Percentiles rank a stretch among this genome's conserved stretches.
phyloP scores from a whole-genome alignment of 2,797 vertebrate genomes.

The Gambelia wislizenii region DNA sequence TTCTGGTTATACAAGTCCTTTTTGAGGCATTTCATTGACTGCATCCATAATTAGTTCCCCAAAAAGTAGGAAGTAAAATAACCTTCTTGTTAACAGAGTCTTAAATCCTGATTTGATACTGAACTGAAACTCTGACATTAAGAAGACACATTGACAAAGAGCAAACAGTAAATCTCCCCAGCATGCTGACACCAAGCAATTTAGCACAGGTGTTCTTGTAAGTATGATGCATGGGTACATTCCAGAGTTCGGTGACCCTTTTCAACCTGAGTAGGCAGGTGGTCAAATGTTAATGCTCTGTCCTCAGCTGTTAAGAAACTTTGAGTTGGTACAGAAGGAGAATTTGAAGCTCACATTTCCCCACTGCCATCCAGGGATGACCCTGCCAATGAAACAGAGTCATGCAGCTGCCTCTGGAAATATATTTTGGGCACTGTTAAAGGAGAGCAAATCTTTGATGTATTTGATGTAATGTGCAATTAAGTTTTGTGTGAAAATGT shows the following conservation, averaged over 20 bases:
- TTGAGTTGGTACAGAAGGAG: fast-evolving
- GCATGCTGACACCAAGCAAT: not conserved
- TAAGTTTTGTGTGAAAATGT: not conserved
- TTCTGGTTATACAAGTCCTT: not conserved
- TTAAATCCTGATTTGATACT: constrained; percentile 35
- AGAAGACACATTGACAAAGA: constrained; percentile 9
- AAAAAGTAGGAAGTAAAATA: constrained; percentile 20
- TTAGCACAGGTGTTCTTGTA: constrained; percentile 26
- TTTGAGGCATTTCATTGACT: not conserved
- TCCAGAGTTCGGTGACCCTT: constrained; percentile 17
- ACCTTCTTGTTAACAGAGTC: not conserved
- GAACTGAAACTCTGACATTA: constrained; percentile 7
- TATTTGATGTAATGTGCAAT: not conserved
- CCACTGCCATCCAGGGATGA: not conserved
- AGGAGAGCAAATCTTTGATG: not conserved
- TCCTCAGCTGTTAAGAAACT: not conserved
- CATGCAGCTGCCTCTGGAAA: not conserved
- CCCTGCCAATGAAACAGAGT: not conserved
- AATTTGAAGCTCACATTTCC: not conserved
- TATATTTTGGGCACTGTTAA: not conserved
- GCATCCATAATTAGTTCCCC: not conserved
- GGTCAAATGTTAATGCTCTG: constrained; percentile 12
- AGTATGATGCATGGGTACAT: not conserved
- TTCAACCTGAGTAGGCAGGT: not conserved
- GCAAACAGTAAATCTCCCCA: not conserved